Conservation (phyloP, 2,113 vertebrate species). For the Lontra canadensis region DNA sequence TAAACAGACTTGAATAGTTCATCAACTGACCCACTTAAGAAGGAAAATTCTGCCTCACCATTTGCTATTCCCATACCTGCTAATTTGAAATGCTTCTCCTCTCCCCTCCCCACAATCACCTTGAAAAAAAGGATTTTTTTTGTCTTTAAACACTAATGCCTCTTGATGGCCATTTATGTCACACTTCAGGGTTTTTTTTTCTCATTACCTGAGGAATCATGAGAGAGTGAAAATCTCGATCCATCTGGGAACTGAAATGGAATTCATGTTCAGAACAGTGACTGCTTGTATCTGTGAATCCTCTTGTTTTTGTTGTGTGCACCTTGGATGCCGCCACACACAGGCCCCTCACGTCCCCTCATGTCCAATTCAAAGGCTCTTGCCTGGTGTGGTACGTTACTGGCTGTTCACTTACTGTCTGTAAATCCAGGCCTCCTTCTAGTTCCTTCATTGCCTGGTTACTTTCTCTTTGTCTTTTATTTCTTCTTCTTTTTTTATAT, state of each 20-base stretch:
- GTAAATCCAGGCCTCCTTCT: not conserved
- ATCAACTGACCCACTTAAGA: slow-evolving; percentile 32
- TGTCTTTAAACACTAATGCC: not conserved
- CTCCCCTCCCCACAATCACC: slow-evolving; percentile 6
- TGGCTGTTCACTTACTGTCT: not conserved
- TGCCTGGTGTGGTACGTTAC: not conserved
- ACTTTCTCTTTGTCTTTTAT: not conserved
- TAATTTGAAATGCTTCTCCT: slow-evolving; percentile 12
- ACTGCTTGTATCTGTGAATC: not conserved
- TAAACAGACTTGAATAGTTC: slow-evolving; percentile 9
- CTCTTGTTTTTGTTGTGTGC: not conserved
- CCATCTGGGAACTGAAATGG: slow-evolving; percentile 42
- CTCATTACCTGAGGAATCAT: slow-evolving; percentile 62
- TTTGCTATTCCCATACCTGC: not conserved
- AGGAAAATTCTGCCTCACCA: slow-evolving; percentile 38
- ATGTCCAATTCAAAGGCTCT: not conserved
- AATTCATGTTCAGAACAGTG: not conserved
- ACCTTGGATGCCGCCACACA: not conserved
- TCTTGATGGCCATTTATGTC: slow-evolving; percentile 12
- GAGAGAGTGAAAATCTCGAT: slow-evolving; percentile 52
- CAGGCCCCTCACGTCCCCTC: not conserved
- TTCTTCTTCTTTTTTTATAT: not conserved
- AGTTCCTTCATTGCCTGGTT: not conserved
- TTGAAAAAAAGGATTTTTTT: slow-evolving; percentile 15
- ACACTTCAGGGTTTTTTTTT: slow-evolving; percentile 68